Conservation (phyloP, 2,113 vertebrate genomes). For the Calcarius ornatus region DNA sequence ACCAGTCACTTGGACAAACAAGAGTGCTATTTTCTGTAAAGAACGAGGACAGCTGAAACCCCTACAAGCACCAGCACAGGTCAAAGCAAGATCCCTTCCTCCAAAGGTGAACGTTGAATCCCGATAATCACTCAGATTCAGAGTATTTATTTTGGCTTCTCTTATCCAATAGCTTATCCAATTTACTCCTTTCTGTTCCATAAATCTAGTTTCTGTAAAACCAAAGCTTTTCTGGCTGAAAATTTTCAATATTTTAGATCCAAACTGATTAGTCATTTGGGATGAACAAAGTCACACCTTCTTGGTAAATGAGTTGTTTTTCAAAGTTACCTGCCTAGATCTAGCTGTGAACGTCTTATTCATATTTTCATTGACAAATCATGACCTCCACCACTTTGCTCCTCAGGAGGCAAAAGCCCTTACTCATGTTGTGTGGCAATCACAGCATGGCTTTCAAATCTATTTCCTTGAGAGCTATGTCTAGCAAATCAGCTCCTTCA, state of each 20-base stretch:
- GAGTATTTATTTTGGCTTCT: not conserved
- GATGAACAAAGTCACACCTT: not conserved
- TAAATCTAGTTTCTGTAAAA: not conserved
- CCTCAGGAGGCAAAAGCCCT: not conserved
- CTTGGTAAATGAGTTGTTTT: not conserved
- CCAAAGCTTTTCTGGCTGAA: not conserved
- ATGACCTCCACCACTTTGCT: not conserved
- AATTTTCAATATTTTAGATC: not conserved
- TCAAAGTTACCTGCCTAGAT: not conserved
- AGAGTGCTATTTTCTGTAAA: not conserved
- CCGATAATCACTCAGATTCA: not conserved
- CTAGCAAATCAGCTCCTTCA: not conserved
- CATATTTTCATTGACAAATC: not conserved
- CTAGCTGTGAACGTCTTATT: fast-evolving
- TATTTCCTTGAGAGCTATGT: not conserved
- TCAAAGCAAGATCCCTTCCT: not conserved
- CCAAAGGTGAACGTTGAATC: not conserved
- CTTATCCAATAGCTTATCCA: not conserved
- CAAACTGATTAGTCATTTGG: not conserved
- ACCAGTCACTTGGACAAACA: not conserved
- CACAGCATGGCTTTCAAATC: not conserved
- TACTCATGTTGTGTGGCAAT: not conserved
- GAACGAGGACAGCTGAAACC: not conserved
- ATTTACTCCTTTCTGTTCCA: not conserved
- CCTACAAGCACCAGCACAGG: not conserved